Conservation (phyloP, 1,140 invertebrate species). For the Sycophila sp. region DNA sequence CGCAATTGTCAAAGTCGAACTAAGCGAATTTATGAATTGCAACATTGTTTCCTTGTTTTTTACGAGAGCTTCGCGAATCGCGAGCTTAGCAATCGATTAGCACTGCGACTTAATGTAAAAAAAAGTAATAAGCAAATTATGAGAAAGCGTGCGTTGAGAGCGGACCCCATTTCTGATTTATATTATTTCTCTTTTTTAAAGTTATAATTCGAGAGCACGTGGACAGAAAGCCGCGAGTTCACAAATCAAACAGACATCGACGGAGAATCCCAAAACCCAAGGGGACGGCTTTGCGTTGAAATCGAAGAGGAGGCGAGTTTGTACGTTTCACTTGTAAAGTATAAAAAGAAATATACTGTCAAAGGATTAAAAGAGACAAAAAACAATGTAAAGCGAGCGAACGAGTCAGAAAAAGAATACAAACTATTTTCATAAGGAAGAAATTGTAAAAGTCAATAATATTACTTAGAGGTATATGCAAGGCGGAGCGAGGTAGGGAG, state of each 20-base stretch:
- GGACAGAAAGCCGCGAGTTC: slow-evolving; percentile 36
- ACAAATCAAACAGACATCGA: slow-evolving; percentile 45
- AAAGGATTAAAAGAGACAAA: not conserved
- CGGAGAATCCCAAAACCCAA: slow-evolving; percentile 27
- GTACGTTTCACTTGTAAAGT: slow-evolving; percentile 38
- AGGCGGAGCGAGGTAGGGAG: not conserved
- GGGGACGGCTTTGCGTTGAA: slow-evolving; percentile 25
- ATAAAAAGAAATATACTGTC: not conserved
- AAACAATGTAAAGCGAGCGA: slow-evolving; percentile 19
- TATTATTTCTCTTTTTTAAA: slow-evolving; percentile 32
- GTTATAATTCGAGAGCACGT: slow-evolving; percentile 25
- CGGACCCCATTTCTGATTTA: slow-evolving; percentile 23
- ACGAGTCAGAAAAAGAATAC: slow-evolving; percentile 21
- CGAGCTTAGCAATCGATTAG: not conserved
- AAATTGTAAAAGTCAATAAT: slow-evolving; percentile 63
- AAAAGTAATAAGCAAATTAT: too few relatives aligned
- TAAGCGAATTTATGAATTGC: not conserved
- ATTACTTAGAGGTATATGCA: slow-evolving; percentile 44
- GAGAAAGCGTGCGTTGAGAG: slow-evolving; percentile 8
- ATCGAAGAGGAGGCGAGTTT: not conserved
- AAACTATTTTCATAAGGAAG: slow-evolving; percentile 65
- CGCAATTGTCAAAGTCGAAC: not conserved
- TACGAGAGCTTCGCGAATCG: not conserved
- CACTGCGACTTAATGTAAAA: not conserved
- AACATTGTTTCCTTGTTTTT: not conserved